Conservation (phyloP, 2,888 invertebrate genomes). For the Ernsta delagoae region DNA sequence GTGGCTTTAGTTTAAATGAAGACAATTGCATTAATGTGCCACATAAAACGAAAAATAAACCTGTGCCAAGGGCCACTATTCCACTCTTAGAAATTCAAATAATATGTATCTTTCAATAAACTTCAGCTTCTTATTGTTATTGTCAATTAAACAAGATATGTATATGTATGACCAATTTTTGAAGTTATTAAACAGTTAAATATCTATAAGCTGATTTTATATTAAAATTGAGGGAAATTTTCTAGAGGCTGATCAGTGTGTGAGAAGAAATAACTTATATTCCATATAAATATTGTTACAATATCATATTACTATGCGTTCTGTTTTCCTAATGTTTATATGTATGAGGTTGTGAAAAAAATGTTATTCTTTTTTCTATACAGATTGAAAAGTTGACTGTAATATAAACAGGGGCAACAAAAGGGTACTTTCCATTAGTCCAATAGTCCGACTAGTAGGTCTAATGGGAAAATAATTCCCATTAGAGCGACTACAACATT, state of each 20-base stretch:
- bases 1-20: too few species aligned
- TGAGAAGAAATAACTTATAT: slow-evolving; percentile 1
- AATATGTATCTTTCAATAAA: background rate
- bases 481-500: too few species aligned
- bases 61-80: background rate
- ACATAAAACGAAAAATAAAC: background rate
- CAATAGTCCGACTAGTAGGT: background rate
- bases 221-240: background rate
- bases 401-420: slow-evolving; percentile 20
- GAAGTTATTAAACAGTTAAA: slow-evolving; percentile 39
- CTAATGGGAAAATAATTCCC: too few species aligned
- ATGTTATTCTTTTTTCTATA: slow-evolving; percentile 6
- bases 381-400: background rate
- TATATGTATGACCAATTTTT: slow-evolving; percentile 70
- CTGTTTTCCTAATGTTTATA: slow-evolving; percentile 11
- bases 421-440: background rate
- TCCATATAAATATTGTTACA: slow-evolving; percentile 13
- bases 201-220: slow-evolving; percentile 46
- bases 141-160: slow-evolving; percentile 55
- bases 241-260: background rate
- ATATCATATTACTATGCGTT: background rate
- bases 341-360: slow-evolving; percentile 28
- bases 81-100: slow-evolving; percentile 14
- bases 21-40: too few species aligned
- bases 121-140: slow-evolving; percentile 46